Conservation (phyloP, 2,888 invertebrate genomes). For the Syrista parreyssii region DNA sequence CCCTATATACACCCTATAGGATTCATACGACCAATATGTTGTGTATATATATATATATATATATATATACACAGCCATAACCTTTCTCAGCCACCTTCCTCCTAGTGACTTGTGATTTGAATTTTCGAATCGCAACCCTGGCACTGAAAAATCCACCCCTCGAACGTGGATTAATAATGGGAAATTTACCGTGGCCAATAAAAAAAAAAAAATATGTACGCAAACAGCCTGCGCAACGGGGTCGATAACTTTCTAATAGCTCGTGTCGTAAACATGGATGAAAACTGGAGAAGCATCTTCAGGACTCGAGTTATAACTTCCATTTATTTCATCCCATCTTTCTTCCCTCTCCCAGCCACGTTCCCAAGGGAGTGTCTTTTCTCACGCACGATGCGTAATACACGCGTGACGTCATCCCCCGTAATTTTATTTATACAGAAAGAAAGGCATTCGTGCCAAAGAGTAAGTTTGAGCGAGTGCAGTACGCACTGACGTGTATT, state of each 20-base stretch:
- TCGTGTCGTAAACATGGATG: background rate
- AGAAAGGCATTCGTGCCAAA: background rate
- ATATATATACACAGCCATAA: background rate
- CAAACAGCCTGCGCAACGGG: background rate
- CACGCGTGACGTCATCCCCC: background rate
- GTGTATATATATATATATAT: too few species aligned
- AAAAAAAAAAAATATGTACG: background rate
- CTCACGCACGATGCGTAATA: background rate
- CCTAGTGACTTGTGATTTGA: background rate
- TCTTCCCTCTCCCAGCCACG: background rate
- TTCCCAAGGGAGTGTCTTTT: background rate
- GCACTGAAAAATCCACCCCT: background rate
- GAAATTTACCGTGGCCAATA: background rate
- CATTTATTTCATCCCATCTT: background rate
- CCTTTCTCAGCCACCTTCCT: background rate
- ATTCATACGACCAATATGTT: background rate
- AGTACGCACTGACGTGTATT: background rate
- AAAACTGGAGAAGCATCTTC: background rate
- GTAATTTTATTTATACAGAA: background rate
- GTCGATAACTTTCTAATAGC: background rate
- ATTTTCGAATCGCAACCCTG: background rate
- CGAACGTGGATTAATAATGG: background rate
- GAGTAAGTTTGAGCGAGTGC: background rate
- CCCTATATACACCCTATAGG: background rate
- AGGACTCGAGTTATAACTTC: background rate